Evolutionary conservation across 2,888 invertebrate genomes (phyloP), one percentile per base, ranked within the genome.

Genomic region (Rhagophthalmus giganteus): DNA sequence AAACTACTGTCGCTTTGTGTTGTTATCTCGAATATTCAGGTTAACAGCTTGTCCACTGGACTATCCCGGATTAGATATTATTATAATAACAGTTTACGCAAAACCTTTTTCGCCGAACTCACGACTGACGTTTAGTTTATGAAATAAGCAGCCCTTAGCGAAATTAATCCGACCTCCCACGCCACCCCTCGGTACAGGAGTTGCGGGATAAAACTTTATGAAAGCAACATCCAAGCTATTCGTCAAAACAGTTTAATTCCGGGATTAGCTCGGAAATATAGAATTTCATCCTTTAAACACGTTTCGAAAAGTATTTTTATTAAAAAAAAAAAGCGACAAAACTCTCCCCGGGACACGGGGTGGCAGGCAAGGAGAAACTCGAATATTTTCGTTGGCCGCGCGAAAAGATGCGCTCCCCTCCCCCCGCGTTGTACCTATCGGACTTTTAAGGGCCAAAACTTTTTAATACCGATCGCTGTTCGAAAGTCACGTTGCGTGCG

Each of bases 1-100:
- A 52, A 47, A 47, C 52, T 46, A 52, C 35, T 41, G 46, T 41
- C 25, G 46, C 52, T 40, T 45, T 52, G 52, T 42, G 52, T 39
- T 44, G 47, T 53, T 53, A 53, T 53, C 45, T 48, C 33, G 48
- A 47, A 53, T 52, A 52, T 53, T 53, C 53, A 53, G 53, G 53
- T 53, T 53, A 53, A 48, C 42, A 48, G 53, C 48, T 42, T 53
- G 53, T 53, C 53, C 53, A 48, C 52, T 48, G 47, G 26, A 35
- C 38, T 42, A 42, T 46, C 40, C 47, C 14, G 52, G 52, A 52
- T 52, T 52, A 52, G 47, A 52, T 51, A 51, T 45, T n/a, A n/a
- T n/a, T 45, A 52, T 47, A 47, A 47, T 46, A 47, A 52, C 52
- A 52, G 40, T 40, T 46, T 52, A 52, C 37, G 46, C 26, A 42